These are phyloP conservation scores for Idaea straminata DNA, from an alignment of 2,888 invertebrate genomes.

Conservation along the genomic window DNA sequence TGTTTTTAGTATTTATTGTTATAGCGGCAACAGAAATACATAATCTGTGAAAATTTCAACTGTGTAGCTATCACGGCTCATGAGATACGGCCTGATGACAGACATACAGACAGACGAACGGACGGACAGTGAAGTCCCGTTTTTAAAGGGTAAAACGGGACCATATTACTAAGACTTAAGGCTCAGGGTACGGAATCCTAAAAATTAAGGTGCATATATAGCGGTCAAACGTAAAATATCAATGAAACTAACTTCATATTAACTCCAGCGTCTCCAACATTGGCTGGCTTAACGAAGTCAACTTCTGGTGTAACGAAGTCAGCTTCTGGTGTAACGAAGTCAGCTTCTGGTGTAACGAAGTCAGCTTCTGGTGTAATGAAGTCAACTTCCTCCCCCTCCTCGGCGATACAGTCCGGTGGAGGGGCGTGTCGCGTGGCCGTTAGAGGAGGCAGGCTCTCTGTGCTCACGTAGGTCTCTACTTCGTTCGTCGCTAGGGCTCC, in stretches of 20 bases:
- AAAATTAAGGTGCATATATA: too few species aligned
- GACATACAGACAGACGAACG: too few species aligned
- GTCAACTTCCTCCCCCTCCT: conserved; percentile 49
- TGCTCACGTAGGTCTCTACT: conserved; percentile 66
- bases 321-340: conserved; percentile 23
- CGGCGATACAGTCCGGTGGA: conserved; percentile 65
- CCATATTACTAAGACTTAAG: too few species aligned
- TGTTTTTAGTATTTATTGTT: too few species aligned
- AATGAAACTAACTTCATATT: conserved; percentile 43
- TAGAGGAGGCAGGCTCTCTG: conserved; percentile 22
- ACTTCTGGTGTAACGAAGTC: conserved; percentile 21
- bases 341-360: conserved; percentile 16
- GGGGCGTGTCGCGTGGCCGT: conserved; percentile 50
- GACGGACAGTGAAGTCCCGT: too few species aligned
- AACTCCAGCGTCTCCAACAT: conserved; percentile 34
- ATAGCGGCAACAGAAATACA: too few species aligned
- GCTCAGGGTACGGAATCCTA: too few species aligned
- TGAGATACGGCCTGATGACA: too few species aligned
- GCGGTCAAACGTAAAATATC: too few species aligned
- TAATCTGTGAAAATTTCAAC: too few species aligned
- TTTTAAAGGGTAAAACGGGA: too few species aligned
- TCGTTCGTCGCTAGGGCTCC: conserved; percentile 86
- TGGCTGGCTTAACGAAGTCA: conserved; percentile 41
- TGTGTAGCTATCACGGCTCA: too few species aligned
- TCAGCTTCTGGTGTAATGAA: conserved; percentile 26